Base-by-base conservation (phyloP, 2,797 vertebrate species). In the Macropus fuliginosus region DNA sequence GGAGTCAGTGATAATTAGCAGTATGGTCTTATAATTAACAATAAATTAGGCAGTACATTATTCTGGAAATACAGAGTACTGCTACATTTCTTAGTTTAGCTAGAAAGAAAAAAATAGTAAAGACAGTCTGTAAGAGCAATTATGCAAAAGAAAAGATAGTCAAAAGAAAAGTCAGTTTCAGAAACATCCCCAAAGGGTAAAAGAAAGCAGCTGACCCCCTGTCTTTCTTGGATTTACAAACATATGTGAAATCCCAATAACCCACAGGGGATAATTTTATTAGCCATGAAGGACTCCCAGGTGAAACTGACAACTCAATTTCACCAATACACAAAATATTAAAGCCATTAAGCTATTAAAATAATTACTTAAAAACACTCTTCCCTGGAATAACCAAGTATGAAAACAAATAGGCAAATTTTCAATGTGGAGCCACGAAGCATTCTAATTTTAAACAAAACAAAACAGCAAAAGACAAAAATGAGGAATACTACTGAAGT, bases 281-380 rank as follows among this genome's bases (percentile, higher is more conserved):
- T 95, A 96, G 91, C 40, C 91, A 96, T 95, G 95, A 94, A 93
- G 91, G 93, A 55, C 92, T 74, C 59, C 62, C 93, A 55, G 56
- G 34, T 97, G 50, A 97, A 97, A 93, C 0, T 96, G 81, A 18
- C 95, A 96, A 93, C n/a, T 87, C 94, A 97, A 97, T 91, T 90
- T 94, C 56, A 94, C 90, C 96, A 40, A 92, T 28, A 96, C 12
- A 95, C 56, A 24, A 81, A 87, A 50, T 59, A 57, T 59, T 92
- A 2, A 95, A 96, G 5, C 90, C 59, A 62, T 97, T 96, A 91
- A 56, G 74, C 52, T 56, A 93, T 89, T 97, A 94, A 97, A 95
- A 89, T 56, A 11, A 66, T 94, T 93, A 56, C 92, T 97, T 95
- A 95, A 66, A 95, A 93, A 16, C 0, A 56, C 8, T 16, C 90